Base-by-base conservation (phyloP, 2,113 vertebrate genomes). In the Pelodiscus sinensis region DNA sequence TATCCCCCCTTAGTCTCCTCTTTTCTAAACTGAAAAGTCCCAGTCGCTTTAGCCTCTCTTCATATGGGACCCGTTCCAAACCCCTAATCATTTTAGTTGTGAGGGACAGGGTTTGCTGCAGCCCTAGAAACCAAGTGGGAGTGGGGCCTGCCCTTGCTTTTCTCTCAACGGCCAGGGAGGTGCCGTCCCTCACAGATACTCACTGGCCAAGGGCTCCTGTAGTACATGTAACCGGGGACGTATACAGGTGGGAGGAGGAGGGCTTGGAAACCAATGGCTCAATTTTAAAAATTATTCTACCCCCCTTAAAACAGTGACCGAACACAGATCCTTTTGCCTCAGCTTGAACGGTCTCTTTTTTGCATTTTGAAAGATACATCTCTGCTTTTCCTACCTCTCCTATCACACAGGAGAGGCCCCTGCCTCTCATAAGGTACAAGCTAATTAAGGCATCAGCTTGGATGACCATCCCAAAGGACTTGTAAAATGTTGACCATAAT, bases 101-200 rank as follows among this genome's bases (percentile, higher is more conserved):
- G 38, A 44, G 38, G 38, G 38, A 44, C 38, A 44, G 38, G 65
- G 8, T 68, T 68, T n/a, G 31, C 31, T n/a, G 31, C 57, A 4
- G 10, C 25, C 57, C 57, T 25, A 58, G 57, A 58, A 4, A 11
- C 57, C 10, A 25, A 58, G 57, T 24, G 24, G 57, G 24, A 11
- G 44, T 9, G 14, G 44, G 50, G 52, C 65, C 31, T 52, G 68
- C 31, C 60, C 54, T 9, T 1, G 54, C 57, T 80, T 54, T 77
- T 62, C 38, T 82, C 35, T 75, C 80, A 73, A 11, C 10, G 10
- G 51, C 56, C 0, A 0, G 65, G 55, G n/a, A 35, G 18, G 19
- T n/a, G 65, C 65, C 35, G 16, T 71, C 65, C n/a, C 18, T 71
- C 18, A 18, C 31, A 68, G 65, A n/a, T n/a, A 8, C 29, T 18